These are phyloP conservation scores for Archocentrus centrarchus DNA, from an alignment of 2,113 vertebrate genomes.

Conservation along the genomic window DNA sequence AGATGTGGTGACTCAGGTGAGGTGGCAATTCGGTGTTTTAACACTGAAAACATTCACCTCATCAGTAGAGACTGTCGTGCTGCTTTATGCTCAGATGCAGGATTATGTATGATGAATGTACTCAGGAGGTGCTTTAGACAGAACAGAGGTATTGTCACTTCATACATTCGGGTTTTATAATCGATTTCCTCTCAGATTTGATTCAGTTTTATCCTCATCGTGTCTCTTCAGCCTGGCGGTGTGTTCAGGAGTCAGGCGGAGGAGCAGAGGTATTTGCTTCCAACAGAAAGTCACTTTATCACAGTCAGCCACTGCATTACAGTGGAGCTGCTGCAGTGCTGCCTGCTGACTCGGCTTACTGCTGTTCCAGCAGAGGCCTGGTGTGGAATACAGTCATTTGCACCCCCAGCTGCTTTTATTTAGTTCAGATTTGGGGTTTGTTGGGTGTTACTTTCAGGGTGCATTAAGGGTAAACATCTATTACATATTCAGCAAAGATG, in stretches of 20 bases:
- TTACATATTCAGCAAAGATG: not conserved
- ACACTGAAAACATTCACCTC: not conserved
- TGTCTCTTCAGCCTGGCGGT: not conserved
- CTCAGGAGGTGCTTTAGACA: not conserved
- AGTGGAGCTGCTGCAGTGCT: constrained; percentile 61
- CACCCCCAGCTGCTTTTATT: constrained; percentile 16
- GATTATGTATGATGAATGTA: not conserved
- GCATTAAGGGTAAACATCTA: constrained; percentile 7
- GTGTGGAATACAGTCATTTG: constrained; percentile 28
- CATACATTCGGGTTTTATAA: not conserved
- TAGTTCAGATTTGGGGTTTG: constrained; percentile 2
- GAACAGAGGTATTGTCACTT: not conserved
- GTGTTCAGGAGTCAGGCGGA: constrained; percentile 39
- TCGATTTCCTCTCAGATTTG: not conserved
- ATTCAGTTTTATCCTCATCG: not conserved
- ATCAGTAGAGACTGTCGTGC: not conserved
- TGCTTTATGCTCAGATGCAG: constrained; percentile 7
- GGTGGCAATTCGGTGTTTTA: not conserved
- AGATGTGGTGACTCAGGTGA: constrained; percentile 19
- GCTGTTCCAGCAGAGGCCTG: constrained; percentile 19
- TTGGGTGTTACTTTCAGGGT: constrained; percentile 26
- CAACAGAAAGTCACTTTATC: constrained; percentile 53
- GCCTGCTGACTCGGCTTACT: constrained; percentile 65
- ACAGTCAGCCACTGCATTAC: constrained; percentile 41
- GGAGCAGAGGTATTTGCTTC: constrained; percentile 38